These are phyloP conservation scores for Ips nitidus DNA, from an alignment of 1,140 invertebrate species.

Conservation along the genomic window DNA sequence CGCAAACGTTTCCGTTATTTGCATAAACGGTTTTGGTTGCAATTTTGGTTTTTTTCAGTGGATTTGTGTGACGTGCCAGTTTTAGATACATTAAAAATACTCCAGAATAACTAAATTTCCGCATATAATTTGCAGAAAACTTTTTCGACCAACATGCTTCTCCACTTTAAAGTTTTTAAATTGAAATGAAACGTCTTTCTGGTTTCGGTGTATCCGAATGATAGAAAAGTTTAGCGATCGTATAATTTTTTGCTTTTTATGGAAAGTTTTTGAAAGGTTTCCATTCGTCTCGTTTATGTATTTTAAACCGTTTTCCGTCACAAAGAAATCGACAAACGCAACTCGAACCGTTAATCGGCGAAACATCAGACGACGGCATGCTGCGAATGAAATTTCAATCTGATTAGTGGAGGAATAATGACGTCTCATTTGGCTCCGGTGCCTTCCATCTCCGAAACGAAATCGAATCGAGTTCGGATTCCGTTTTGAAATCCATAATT, in stretches of 20 bases:
- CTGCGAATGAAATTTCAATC: constrained; percentile 4
- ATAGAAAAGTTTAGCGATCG: constrained; percentile 34
- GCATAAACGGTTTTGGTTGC: too few relatives aligned
- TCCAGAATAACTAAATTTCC: constrained; percentile 23
- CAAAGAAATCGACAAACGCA: too few relatives aligned
- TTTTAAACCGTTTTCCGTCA: too few relatives aligned
- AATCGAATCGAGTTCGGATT: constrained; percentile 31
- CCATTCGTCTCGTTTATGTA: too few relatives aligned
- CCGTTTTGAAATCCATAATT: constrained; percentile 31
- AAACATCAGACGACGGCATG: constrained; percentile 1
- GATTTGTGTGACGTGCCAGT: too few relatives aligned
- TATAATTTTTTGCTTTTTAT: constrained; percentile 34
- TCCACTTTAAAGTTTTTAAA: constrained; percentile 35
- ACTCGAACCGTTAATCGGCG: too few relatives aligned
- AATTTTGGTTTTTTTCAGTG: too few relatives aligned
- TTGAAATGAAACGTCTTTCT: constrained; percentile 36
- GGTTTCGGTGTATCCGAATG: constrained; percentile 35
- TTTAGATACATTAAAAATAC: constrained; percentile 13
- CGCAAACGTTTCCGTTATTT: not conserved
- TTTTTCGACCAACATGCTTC: constrained; percentile 33
- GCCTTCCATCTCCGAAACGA: constrained; percentile 2
- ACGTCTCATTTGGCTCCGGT: constrained; percentile 5
- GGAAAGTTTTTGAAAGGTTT: constrained; percentile 22
- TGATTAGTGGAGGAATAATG: constrained; percentile 10
- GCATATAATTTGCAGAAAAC: constrained; percentile 27